These are phyloP conservation scores for Stomatorhinus ivindoensis DNA, from an alignment of 2,113 vertebrate genomes.

Conservation along the genomic window DNA sequence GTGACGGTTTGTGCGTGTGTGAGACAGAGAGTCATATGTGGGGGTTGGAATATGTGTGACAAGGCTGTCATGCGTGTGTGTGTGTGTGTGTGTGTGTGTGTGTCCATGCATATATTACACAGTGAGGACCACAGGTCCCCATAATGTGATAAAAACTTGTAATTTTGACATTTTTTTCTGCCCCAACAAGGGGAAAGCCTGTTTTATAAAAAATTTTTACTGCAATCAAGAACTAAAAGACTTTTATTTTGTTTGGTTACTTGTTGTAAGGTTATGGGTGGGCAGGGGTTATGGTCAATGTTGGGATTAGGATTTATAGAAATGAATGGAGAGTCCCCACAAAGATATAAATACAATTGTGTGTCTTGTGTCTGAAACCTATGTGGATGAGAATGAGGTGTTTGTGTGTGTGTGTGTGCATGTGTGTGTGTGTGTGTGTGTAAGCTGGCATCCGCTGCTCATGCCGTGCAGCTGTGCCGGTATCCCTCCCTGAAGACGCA, in stretches of 20 bases:
- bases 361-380: slow-evolving; percentile 18
- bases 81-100: not conserved
- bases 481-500: slow-evolving; percentile 24
- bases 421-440: slow-evolving; percentile 8
- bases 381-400: not conserved
- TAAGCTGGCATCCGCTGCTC: slow-evolving; percentile 19
- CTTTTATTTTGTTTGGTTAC: not conserved
- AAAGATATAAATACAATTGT: not conserved
- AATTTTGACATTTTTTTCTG: not conserved
- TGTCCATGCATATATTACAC: not conserved
- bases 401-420: not conserved
- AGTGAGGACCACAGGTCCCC: not conserved
- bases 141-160: not conserved
- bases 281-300: not conserved
- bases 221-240: not conserved
- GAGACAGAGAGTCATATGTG: not conserved
- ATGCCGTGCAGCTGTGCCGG: slow-evolving; percentile 37
- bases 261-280: too few species aligned
- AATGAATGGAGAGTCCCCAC: not conserved
- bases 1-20: not conserved
- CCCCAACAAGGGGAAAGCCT: not conserved
- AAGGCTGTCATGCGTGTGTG: not conserved
- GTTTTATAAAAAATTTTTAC: not conserved
- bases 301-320: not conserved
- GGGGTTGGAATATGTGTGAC: slow-evolving; percentile 15